Percentiles rank a stretch among this genome's conserved stretches.
phyloP scores from a whole-genome alignment of 2,797 vertebrate species.

The Lagorchestes hirsutus region DNA sequence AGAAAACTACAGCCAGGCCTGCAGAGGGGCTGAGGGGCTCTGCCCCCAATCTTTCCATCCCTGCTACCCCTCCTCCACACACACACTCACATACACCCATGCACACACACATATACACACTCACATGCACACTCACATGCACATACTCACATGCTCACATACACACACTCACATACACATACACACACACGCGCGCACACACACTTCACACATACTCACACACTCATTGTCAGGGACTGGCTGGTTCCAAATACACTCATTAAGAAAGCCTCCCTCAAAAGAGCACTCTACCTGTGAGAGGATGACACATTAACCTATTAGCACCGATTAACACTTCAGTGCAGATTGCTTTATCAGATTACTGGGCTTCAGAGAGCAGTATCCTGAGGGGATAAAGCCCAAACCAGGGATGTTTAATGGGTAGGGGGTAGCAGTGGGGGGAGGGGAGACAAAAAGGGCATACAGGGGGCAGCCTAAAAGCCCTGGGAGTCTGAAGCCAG shows the following conservation, averaged over 20 bases:
- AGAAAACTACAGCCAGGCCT: background rate
- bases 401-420: background rate
- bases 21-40: background rate
- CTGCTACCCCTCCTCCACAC: too few relatives aligned
- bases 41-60: background rate
- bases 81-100: background rate
- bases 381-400: constrained; percentile 2
- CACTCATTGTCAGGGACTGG: background rate
- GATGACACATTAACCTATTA: constrained; percentile 71
- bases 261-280: constrained; percentile 60
- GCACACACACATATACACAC: background rate
- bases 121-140: too few relatives aligned
- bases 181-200: too few relatives aligned
- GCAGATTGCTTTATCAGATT: constrained; percentile 66
- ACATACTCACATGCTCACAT: too few relatives aligned
- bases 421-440: background rate
- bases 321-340: constrained; percentile 60
- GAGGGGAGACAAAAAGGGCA: background rate
- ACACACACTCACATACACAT: too few relatives aligned
- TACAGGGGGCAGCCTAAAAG: background rate
- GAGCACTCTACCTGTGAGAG: constrained; percentile 66
- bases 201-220: background rate
- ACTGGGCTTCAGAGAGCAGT: constrained; percentile 58
- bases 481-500: background rate
- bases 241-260: background rate